phyloP scores from a whole-genome alignment of 2,113 vertebrate species.

The Pomatorhinus ruficollis region DNA sequence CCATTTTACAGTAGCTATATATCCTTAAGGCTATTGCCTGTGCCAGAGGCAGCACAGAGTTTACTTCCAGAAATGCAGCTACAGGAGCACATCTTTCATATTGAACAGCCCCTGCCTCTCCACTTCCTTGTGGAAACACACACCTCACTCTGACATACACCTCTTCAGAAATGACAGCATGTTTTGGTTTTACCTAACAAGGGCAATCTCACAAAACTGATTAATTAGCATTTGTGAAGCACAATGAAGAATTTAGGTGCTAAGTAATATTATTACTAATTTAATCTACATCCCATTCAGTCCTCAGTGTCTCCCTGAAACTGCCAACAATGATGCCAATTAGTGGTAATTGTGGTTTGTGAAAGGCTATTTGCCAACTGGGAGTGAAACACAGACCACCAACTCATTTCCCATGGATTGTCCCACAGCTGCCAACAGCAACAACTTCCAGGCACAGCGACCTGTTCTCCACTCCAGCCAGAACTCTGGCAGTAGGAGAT shows the following conservation, averaged over 20 bases:
- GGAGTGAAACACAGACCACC: constrained; percentile 31
- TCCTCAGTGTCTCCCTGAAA: constrained; percentile 31
- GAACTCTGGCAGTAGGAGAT: background rate
- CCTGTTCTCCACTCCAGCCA: background rate
- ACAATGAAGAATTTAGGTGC: constrained; percentile 35
- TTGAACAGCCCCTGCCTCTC: background rate
- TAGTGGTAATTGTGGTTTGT: constrained; percentile 41
- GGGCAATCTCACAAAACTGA: background rate
- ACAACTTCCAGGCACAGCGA: background rate
- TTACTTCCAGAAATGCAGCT: background rate
- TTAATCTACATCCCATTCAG: constrained; percentile 32
- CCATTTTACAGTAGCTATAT: background rate
- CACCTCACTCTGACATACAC: background rate
- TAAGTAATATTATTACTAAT: constrained; percentile 62
- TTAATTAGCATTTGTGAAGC: constrained; percentile 42
- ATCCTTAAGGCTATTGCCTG: background rate
- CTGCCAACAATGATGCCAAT: constrained; percentile 56
- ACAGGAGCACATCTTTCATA: background rate
- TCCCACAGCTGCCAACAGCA: constrained; percentile 40
- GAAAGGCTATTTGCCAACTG: constrained; percentile 35
- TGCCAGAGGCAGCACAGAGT: background rate
- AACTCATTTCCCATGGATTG: background rate
- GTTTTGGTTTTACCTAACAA: background rate
- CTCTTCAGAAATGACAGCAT: background rate
- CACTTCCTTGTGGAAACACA: background rate